Base-by-base conservation (phyloP, 2,113 vertebrate species). In the Petromus typicus region DNA sequence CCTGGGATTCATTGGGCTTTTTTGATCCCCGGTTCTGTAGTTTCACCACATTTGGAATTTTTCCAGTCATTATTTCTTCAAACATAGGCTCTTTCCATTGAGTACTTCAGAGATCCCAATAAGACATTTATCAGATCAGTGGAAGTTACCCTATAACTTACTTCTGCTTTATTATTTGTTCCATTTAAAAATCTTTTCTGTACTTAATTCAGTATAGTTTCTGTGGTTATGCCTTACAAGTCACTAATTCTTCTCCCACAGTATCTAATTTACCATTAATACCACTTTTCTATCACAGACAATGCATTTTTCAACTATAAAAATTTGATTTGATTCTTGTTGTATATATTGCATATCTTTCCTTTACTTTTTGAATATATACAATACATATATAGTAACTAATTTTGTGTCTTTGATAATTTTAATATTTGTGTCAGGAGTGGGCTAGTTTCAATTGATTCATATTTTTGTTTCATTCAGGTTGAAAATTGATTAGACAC, bases 181-280 rank as follows among this genome's bases (percentile, higher is more conserved):
- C 22, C 51, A 84, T 32, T 30, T 0, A 79, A 30, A 16, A 13
- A 16, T 11, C 20, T 64, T 59, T 40, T 43, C 25, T 48, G 5
- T 4, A 45, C 54, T 79, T 96, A 27, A 86, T 86, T 95, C 75
- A 66, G 32, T 3, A 30, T 37, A 40, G 54, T 92, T 93, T 92
- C 8, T 87, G 22, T 56, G 43, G 13, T 34, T 57, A 66, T 43
- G 4, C n/a, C 43, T 80, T 75, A 51, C 71, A 67, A 8, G 37
- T 59, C 63, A 75, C 32, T 67, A 61, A 57, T 73, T 22, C 93
- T 90, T 94, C 32, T 37, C 71, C 71, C 40, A 48, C 3, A 75
- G 30, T 43, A 3, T 80, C 20, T 80, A 54, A 69, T 37, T 22
- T 86, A 23, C 18, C 3, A 80, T 48, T 57, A 85, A 45, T 48